Percentiles rank a stretch among this genome's conserved stretches.
Evolutionary conservation across 2,797 vertebrate species (phyloP).

Genomic region (Clarias platycephalus): DNA sequence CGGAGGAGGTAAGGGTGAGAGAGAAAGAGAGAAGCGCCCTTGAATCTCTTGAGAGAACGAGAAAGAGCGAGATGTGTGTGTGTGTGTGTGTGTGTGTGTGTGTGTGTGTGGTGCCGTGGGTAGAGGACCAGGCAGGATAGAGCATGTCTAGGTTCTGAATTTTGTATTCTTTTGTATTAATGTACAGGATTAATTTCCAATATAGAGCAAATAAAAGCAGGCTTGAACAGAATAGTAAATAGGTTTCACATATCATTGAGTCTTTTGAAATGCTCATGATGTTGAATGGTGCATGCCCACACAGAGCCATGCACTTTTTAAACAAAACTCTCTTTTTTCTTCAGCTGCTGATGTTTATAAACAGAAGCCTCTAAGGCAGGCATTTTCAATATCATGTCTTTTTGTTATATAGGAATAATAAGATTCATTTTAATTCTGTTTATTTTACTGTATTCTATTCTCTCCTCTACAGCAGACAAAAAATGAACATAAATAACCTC

Average conservation of each 20-base stretch:
- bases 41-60: neutral
- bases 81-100: no score
- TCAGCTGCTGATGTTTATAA: constrained; percentile 1
- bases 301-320: constrained; percentile 8
- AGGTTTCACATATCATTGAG: constrained; percentile 31
- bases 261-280: constrained; percentile 18
- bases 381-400: neutral
- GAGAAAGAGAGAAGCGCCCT: no score
- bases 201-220: constrained; percentile 4
- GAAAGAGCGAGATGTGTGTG: neutral
- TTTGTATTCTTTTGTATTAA: neutral
- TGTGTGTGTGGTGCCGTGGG: no score
- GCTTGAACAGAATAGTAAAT: neutral
- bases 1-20: constrained; percentile 78
- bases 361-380: neutral
- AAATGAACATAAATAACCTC: neutral
- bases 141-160: neutral
- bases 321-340: constrained; percentile 4
- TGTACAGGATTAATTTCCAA: constrained; percentile 31
- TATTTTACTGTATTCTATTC: neutral
- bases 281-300: neutral
- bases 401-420: neutral
- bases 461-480: neutral
- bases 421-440: neutral
- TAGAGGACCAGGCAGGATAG: neutral